Percentiles rank a stretch among this genome's conserved stretches.
Conservation (phyloP, 2,888 invertebrate genomes). For the Nemotelus nigrinus region DNA sequence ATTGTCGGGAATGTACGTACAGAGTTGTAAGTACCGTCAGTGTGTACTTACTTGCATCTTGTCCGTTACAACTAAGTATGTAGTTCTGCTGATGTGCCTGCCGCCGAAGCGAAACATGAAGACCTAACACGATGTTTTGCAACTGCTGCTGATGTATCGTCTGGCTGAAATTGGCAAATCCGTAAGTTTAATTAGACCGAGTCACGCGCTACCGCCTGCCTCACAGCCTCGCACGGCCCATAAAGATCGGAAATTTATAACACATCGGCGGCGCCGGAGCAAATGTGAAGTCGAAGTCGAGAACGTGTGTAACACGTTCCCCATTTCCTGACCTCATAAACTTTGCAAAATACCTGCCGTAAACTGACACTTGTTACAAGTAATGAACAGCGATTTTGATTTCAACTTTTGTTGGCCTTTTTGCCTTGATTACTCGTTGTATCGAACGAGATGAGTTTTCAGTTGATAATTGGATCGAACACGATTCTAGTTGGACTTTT, state of each 20-base stretch:
- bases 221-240: neutral
- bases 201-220: conserved; percentile 21
- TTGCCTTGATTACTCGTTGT: conserved; percentile 17
- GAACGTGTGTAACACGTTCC: conserved; percentile 29
- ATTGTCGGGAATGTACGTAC: neutral
- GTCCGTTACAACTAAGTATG: too few relatives aligned
- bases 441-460: neutral
- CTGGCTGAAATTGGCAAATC: conserved; percentile 39
- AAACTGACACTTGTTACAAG: conserved; percentile 34
- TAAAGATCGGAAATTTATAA: conserved; percentile 40
- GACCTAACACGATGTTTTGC: too few relatives aligned
- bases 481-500: neutral
- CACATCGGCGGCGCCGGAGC: conserved; percentile 8
- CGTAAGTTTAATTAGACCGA: conserved; percentile 38
- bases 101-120: too few relatives aligned
- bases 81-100: too few relatives aligned
- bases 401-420: conserved; percentile 12
- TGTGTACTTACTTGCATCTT: too few relatives aligned
- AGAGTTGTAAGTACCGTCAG: neutral
- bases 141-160: neutral
- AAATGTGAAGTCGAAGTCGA: neutral
- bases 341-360: conserved; percentile 17
- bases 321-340: conserved; percentile 36
- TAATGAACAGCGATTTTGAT: conserved; percentile 4
- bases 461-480: conserved; percentile 24